Base-by-base conservation (phyloP, 2,888 invertebrate genomes). In the Caenorhabditis wallacei region DNA sequence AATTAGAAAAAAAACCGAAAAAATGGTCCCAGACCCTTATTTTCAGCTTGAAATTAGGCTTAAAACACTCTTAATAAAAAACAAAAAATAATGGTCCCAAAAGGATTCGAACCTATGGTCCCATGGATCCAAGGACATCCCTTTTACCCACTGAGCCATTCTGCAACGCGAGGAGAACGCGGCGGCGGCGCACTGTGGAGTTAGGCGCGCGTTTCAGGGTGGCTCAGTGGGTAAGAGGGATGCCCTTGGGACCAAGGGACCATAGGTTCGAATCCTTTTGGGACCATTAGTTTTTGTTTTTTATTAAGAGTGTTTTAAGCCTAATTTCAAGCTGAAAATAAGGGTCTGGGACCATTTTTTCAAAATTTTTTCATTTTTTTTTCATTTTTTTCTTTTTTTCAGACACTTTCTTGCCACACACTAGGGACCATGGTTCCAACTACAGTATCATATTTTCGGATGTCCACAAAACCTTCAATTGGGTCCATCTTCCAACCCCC, bases 401-500 rank as follows among this genome's bases (percentile, higher is more conserved):
- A 66, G 66, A 54, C 16, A 0, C 26, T 20, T 8, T 46, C 2
- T 20, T 40, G 20, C 4, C 37, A n/a, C 10, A 0, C 18, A 22
- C 30, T 22, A 8, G 4, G 2, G 59, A 71, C 16, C 43, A 43
- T 18, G 59, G 57, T 16, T 1, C 20, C 8, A n/a, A 13, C 35
- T 51, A 24, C 48, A 35, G 51, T 22, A 72, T 72, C 18, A 54
- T 61, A 5, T 72, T 72, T 37, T 40, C 53, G 1, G 63, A 72
- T 13, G n/a, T n/a, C 26, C 63, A 72, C 18, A 20, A 63, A 0
- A 16, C n/a, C 7, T 54, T 30, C 54, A 51, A 26, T 20, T 72
- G 72, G 72, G 7, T 57, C 2, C 20, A 72, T 7, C 37, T 61
- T 1, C 71, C 71, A 10, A 18, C 22, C 7, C 8, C 2, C 48